Evolutionary conservation across 2,888 invertebrate species (phyloP), one percentile per base, ranked within the genome.

Genomic region (Zaprionus bogoriensis): DNA sequence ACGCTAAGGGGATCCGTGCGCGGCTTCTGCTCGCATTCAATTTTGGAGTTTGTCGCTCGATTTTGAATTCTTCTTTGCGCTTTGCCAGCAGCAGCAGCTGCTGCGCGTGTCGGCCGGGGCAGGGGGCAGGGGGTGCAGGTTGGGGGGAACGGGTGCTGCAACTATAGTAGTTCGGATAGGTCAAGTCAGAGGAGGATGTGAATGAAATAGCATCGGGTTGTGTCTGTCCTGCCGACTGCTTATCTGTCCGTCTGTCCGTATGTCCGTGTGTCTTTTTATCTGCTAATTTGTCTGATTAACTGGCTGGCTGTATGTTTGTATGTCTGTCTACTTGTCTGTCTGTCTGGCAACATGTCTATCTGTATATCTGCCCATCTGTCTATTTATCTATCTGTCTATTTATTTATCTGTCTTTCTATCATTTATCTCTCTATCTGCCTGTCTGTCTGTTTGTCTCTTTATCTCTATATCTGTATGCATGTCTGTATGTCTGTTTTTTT

Each of bases 1-100:
- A 51, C 36, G 65, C 54, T 59, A 54, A 53, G 52, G 57, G 70
- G 60, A 55, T 30, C 17, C 36, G 22, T 12, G 5, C 25, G 46
- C 53, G 70, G 71, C 10, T 7, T 38, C 38, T 38, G 10, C 12
- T 9, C 45, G 51, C 70, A 69, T 59, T 70, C 55, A 65, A 50
- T 66, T 70, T 70, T 70, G 50, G 42, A 66, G 55, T 70, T 71
- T 70, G 71, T 66, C 70, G 70, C 41, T 59, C 47, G 58, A 58
- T 54, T 69, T 60, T 58, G 4, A 42, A 42, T 38, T 17, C 28
- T 45, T 52, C 17, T 42, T 36, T 28, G 47, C n/a, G n/a, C n/a
- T n/a, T n/a, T n/a, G n/a, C n/a, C n/a, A n/a, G 4, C 19, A 48
- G 55, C 55, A 57, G 48, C 55, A 48, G 48, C 48, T 27, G 12